Evolutionary conservation across 2,113 vertebrate species (phyloP).

Genomic region (Heterotis niloticus): DNA sequence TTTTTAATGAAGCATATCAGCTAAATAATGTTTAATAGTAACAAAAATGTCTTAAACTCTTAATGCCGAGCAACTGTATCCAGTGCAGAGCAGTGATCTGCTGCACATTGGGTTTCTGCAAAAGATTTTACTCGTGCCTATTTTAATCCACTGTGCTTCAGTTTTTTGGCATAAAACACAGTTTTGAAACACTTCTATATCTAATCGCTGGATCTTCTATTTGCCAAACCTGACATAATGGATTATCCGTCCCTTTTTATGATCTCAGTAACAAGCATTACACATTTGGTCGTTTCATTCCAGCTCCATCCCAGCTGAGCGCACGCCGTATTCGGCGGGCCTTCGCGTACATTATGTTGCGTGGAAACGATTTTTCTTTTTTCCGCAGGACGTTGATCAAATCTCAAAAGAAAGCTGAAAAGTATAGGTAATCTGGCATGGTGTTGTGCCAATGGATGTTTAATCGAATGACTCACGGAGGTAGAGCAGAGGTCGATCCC

Average conservation of each 20-base stretch:
- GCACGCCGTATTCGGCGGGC: too few relatives aligned
- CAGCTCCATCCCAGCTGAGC: not conserved
- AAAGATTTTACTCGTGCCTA: not conserved
- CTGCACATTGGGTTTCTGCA: not conserved
- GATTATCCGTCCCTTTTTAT: not conserved
- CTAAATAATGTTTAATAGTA: too few relatives aligned
- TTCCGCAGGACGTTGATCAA: too few relatives aligned
- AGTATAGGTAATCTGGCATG: too few relatives aligned
- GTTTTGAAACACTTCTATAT: not conserved
- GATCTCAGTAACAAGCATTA: not conserved
- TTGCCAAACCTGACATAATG: not conserved
- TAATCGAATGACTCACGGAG: too few relatives aligned
- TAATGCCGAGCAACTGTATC: not conserved
- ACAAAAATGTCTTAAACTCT: not conserved
- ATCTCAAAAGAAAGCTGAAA: too few relatives aligned
- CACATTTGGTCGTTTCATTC: not conserved
- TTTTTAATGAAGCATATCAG: too few relatives aligned
- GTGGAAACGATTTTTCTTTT: too few relatives aligned
- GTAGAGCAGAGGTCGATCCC: too few relatives aligned
- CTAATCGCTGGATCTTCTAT: not conserved
- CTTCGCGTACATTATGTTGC: too few relatives aligned
- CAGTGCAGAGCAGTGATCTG: not conserved
- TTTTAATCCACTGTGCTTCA: not conserved
- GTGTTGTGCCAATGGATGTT: too few relatives aligned
- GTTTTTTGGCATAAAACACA: not conserved